phyloP scores from a whole-genome alignment of 1,140 invertebrate genomes.

The Triops cancriformis region DNA sequence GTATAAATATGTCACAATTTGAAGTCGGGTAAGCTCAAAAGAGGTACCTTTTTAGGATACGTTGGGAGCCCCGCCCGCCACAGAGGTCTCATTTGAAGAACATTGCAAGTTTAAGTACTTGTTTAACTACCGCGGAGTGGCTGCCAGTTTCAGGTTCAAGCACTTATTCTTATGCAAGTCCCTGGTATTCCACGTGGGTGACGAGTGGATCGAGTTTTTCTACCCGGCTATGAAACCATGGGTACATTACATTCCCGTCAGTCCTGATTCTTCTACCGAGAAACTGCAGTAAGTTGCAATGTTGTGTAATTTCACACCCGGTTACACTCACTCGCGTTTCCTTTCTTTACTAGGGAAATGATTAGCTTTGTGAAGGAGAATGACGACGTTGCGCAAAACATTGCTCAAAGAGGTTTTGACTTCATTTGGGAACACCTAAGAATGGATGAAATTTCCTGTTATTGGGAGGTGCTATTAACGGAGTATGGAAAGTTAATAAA shows the following conservation, averaged over 20 bases:
- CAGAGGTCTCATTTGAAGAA: slow-evolving; percentile 79
- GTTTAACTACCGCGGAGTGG: slow-evolving; percentile 93
- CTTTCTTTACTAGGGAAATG: slow-evolving; percentile 46
- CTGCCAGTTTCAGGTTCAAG: slow-evolving; percentile 93
- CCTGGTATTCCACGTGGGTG: slow-evolving; percentile 89
- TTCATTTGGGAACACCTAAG: slow-evolving; percentile 77
- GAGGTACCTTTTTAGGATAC: slow-evolving; percentile 58
- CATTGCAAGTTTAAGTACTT: slow-evolving; percentile 92
- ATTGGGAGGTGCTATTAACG: slow-evolving; percentile 74
- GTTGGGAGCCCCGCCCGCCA: slow-evolving; percentile 65
- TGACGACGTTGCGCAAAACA: slow-evolving; percentile 63
- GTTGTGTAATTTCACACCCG: background rate
- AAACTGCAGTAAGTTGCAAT: slow-evolving; percentile 48
- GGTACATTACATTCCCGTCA: slow-evolving; percentile 90
- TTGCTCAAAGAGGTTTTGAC: slow-evolving; percentile 69
- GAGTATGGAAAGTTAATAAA: slow-evolving; percentile 67
- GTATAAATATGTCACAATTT: slow-evolving; percentile 41
- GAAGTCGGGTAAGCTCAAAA: background rate
- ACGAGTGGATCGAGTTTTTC: slow-evolving; percentile 95
- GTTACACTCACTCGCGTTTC: slow-evolving; percentile 25
- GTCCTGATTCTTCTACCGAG: slow-evolving; percentile 54
- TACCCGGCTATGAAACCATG: slow-evolving; percentile 85
- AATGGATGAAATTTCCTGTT: slow-evolving; percentile 73
- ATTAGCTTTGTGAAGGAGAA: slow-evolving; percentile 69
- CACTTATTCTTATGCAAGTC: slow-evolving; percentile 91